Evolutionary conservation across 2,113 vertebrate species (phyloP).

Genomic region (Odobenus rosmarus): DNA sequence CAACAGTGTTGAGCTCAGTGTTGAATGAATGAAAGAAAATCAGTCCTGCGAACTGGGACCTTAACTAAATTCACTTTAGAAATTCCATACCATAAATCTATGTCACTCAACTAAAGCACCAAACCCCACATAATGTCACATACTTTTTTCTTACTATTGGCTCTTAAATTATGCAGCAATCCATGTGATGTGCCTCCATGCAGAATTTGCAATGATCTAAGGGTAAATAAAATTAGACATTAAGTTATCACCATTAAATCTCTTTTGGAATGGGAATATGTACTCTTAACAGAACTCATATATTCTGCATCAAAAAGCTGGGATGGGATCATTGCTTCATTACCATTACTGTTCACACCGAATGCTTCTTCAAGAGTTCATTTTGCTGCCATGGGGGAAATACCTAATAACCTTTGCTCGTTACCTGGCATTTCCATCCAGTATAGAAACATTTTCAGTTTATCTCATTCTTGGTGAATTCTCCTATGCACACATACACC

Average conservation of each 20-base stretch:
- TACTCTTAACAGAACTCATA: slow-evolving; percentile 15
- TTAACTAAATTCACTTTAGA: slow-evolving; percentile 19
- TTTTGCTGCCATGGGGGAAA: neutral
- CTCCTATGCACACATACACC: neutral
- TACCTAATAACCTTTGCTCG: slow-evolving; percentile 2
- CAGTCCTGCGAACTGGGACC: neutral
- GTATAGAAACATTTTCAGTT: slow-evolving; percentile 23
- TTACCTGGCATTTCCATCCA: neutral
- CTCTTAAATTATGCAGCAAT: slow-evolving; percentile 14
- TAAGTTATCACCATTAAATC: neutral
- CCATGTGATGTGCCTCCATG: neutral
- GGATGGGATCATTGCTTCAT: slow-evolving; percentile 1
- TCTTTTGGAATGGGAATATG: neutral
- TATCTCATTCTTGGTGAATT: slow-evolving; percentile 43
- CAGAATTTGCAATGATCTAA: slow-evolving; percentile 10
- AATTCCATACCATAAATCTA: slow-evolving; percentile 34
- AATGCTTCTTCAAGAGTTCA: neutral
- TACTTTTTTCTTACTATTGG: neutral
- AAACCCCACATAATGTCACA: neutral
- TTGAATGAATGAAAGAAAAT: slow-evolving; percentile 33
- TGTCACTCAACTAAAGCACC: slow-evolving; percentile 19
- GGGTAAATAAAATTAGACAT: slow-evolving; percentile 34
- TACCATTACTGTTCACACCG: slow-evolving; percentile 9
- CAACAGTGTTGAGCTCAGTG: neutral
- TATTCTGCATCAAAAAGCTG: slow-evolving; percentile 42